Evolutionary conservation across 2,113 vertebrate genomes (phyloP).

Genomic region (Dasyprocta punctata): DNA sequence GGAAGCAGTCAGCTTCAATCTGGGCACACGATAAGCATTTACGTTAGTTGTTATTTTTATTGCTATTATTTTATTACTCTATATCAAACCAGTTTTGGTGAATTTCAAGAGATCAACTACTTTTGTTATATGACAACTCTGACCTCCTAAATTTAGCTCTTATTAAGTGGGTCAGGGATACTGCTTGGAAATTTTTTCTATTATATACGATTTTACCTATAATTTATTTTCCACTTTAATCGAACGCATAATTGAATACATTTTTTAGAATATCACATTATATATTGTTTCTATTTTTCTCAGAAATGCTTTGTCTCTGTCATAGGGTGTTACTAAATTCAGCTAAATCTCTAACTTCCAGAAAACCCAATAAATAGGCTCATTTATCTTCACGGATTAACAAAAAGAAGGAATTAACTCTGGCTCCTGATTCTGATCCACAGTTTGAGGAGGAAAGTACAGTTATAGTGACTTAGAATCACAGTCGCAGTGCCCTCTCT

Average conservation of each 20-base stretch:
- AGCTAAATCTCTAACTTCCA: constrained; percentile 57
- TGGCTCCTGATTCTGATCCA: constrained; percentile 46
- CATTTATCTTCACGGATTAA: constrained; percentile 55
- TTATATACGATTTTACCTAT: constrained; percentile 16
- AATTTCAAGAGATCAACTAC: background rate
- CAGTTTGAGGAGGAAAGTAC: background rate
- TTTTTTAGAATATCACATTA: constrained; percentile 11
- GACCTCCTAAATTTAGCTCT: background rate
- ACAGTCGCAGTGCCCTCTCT: background rate
- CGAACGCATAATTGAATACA: constrained; percentile 42
- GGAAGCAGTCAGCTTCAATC: background rate
- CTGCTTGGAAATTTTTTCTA: background rate
- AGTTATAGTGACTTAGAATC: constrained; percentile 9
- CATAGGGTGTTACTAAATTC: constrained; percentile 16
- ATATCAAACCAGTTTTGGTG: constrained; percentile 6
- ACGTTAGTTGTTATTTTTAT: background rate
- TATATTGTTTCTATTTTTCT: constrained; percentile 47
- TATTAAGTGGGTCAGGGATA: background rate
- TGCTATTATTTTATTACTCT: background rate
- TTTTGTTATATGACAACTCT: constrained; percentile 18
- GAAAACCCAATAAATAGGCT: constrained; percentile 48
- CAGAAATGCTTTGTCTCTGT: constrained; percentile 53
- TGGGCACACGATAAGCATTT: background rate
- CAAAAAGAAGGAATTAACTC: constrained; percentile 36
- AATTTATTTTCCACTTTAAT: constrained; percentile 62